Conservation (phyloP, 2,888 invertebrate species). For the Morpho achilles region DNA sequence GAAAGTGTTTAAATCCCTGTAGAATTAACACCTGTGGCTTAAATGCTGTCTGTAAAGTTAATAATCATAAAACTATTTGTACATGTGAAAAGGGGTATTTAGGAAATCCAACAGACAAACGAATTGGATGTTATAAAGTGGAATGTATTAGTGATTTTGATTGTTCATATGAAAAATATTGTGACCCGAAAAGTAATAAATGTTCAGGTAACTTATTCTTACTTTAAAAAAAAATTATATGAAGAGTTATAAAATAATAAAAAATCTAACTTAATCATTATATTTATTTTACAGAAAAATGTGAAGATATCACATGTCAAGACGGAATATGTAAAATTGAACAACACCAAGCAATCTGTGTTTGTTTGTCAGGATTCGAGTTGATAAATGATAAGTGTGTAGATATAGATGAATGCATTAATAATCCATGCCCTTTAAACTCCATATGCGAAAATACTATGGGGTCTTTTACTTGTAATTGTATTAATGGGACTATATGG, state of each 20-base stretch:
- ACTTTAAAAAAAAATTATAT: neutral
- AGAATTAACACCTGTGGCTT: conserved; percentile 84
- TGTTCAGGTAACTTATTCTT: conserved; percentile 82
- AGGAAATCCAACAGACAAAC: conserved; percentile 87
- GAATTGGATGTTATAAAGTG: conserved; percentile 92
- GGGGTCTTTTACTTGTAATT: conserved; percentile 88
- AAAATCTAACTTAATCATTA: neutral
- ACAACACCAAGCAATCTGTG: conserved; percentile 85
- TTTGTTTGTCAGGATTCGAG: conserved; percentile 87
- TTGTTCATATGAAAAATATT: conserved; percentile 86
- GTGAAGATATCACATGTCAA: conserved; percentile 87
- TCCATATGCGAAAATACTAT: conserved; percentile 88
- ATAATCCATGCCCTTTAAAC: conserved; percentile 88
- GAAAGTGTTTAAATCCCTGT: conserved; percentile 91
- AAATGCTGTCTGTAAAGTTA: conserved; percentile 86
- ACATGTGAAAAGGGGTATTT: conserved; percentile 89
- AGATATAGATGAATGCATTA: conserved; percentile 89
- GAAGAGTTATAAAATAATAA: neutral
- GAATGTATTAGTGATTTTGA: conserved; percentile 90
- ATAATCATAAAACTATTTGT: conserved; percentile 86
- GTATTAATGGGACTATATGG: conserved; percentile 88
- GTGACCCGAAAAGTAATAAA: conserved; percentile 86
- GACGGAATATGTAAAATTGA: conserved; percentile 88
- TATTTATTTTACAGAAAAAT: conserved; percentile 82
- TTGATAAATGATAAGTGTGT: conserved; percentile 83